phyloP scores from a whole-genome alignment of 2,888 invertebrate species.

The Caenorhabditis doughertyi region DNA sequence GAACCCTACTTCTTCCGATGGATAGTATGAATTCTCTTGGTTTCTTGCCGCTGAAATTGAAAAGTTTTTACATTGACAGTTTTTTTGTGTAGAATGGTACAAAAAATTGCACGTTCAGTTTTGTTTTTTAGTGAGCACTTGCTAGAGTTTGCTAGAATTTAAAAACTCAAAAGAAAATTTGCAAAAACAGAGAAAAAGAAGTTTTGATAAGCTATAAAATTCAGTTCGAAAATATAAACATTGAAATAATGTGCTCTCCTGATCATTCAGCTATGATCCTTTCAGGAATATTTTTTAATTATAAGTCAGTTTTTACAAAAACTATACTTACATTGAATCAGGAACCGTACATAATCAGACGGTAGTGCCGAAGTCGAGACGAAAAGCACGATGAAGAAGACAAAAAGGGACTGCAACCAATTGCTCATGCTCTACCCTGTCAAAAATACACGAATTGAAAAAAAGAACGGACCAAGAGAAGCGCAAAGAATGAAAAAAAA shows the following conservation, averaged over 20 bases:
- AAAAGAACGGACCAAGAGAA: slow-evolving; percentile 5
- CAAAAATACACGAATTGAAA: slow-evolving; percentile 3
- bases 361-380: slow-evolving; percentile 65
- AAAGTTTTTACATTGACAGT: background rate
- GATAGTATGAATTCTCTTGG: slow-evolving; percentile 49
- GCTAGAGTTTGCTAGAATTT: no score
- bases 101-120: no score
- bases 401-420: slow-evolving; percentile 61
- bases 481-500: slow-evolving; percentile 6
- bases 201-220: background rate
- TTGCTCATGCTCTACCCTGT: slow-evolving; percentile 67
- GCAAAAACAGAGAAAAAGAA: no score
- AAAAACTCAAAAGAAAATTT: no score
- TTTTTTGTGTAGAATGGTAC: no score
- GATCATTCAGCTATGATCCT: no score
- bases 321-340: slow-evolving; percentile 65
- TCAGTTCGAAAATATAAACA: background rate
- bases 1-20: slow-evolving; percentile 50
- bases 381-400: slow-evolving; percentile 62
- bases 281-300: no score
- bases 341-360: slow-evolving; percentile 71
- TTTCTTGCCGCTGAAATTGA: slow-evolving; percentile 60
- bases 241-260: no score
- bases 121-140: background rate
- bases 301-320: background rate